These are phyloP conservation scores for Hemicrepidius hirtus DNA, from an alignment of 2,888 invertebrate species.

Conservation along the genomic window DNA sequence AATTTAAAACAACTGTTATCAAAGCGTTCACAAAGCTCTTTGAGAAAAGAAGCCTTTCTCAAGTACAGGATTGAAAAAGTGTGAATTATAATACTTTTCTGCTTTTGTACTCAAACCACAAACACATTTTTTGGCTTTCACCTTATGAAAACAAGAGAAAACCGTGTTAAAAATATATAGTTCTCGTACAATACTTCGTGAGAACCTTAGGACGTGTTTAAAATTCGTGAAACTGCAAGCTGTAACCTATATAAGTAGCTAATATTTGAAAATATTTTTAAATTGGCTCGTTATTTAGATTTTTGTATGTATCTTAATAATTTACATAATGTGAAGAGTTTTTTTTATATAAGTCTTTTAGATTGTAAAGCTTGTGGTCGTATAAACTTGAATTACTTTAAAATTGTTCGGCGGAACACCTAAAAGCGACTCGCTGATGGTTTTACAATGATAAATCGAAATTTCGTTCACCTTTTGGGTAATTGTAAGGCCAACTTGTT, in stretches of 20 bases:
- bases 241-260: slow-evolving; percentile 7
- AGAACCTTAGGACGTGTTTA: slow-evolving; percentile 9
- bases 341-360: not conserved
- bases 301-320: not conserved
- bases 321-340: slow-evolving; percentile 3
- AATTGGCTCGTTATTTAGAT: slow-evolving; percentile 5
- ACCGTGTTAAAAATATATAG: slow-evolving; percentile 1
- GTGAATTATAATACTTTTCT: slow-evolving; percentile 12
- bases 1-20: slow-evolving; percentile 12
- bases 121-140: slow-evolving; percentile 10
- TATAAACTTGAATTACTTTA: slow-evolving; percentile 14
- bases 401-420: not conserved
- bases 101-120: slow-evolving; percentile 16
- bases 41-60: not conserved
- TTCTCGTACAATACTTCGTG: not conserved
- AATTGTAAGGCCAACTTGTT: slow-evolving; percentile 26
- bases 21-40: slow-evolving; percentile 3
- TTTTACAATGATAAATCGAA: slow-evolving; percentile 27
- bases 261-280: slow-evolving; percentile 5
- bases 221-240: slow-evolving; percentile 23
- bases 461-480: slow-evolving; percentile 11
- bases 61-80: slow-evolving; percentile 4
- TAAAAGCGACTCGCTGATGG: slow-evolving; percentile 4
- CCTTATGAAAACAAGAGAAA: slow-evolving; percentile 2
- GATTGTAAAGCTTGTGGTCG: not conserved